A percentile compares a stretch with the other conserved stretches of the same genome.
These are phyloP conservation scores for Salvelinus fontinalis DNA, from an alignment of 2,113 vertebrate genomes.

Conservation along the genomic window DNA sequence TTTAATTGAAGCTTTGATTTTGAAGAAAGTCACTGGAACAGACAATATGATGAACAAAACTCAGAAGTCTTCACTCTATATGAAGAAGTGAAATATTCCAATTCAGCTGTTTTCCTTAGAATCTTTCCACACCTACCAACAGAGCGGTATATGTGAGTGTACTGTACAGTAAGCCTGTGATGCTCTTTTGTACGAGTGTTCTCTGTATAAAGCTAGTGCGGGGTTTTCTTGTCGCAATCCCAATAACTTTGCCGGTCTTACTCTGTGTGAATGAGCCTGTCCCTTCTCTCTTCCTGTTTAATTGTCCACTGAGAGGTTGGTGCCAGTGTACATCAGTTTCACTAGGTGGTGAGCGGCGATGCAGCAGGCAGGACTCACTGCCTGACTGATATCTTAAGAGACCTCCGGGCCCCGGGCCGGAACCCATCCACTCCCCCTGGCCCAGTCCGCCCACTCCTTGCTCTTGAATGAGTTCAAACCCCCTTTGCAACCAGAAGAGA, in stretches of 20 bases:
- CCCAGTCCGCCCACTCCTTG: neutral
- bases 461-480: neutral
- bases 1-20: neutral
- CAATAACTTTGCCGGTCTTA: slow-evolving; percentile 65
- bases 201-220: slow-evolving; percentile 61
- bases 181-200: slow-evolving; percentile 65
- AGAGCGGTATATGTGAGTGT: slow-evolving; percentile 18
- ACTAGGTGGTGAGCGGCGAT: slow-evolving; percentile 22
- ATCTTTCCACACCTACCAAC: neutral
- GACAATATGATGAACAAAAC: slow-evolving; percentile 15
- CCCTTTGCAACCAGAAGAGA: neutral
- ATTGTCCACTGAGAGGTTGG: slow-evolving; percentile 61
- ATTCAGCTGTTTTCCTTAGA: slow-evolving; percentile 18
- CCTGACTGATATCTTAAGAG: neutral
- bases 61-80: neutral
- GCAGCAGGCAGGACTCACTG: neutral
- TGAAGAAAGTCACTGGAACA: slow-evolving; percentile 15
- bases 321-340: slow-evolving; percentile 42
- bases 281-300: slow-evolving; percentile 70
- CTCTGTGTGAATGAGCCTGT: slow-evolving; percentile 66
- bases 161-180: slow-evolving; percentile 34
- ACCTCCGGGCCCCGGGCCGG: neutral
- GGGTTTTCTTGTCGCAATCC: slow-evolving; percentile 68
- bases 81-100: slow-evolving; percentile 42
- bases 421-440: neutral